Base-by-base conservation (phyloP, 2,113 vertebrate species). In the Podocnemis expansa region DNA sequence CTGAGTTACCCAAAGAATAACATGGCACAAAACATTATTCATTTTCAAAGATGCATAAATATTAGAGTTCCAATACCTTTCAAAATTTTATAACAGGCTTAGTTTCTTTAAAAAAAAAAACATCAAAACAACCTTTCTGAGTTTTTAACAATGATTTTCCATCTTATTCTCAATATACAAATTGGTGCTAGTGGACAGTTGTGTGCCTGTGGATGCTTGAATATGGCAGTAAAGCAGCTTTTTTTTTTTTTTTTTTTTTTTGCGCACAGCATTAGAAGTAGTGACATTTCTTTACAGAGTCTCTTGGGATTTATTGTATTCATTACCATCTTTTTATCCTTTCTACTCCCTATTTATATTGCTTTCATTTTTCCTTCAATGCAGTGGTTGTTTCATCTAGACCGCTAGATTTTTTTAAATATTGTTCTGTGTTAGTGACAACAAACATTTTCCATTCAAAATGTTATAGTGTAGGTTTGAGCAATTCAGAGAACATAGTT, bases 321-420 rank as follows among this genome's bases (percentile, higher is more conserved):
- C 82, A 90, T 49, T 85, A 2, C 4, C 2, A 79, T 24, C 19
- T 87, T 81, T 34, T 47, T 91, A 1, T 14, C 5, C 3, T 79
- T 4, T 2, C 8, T 13, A 19, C 2, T 0, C 12, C 1, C 2
- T 0, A 3, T 43, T 8, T 82, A 78, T 14, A 52, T 19, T 25
- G 52, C n/a, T 56, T 29, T 81, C 24, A 41, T 16, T 56, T 81
- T n/a, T 81, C n/a, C 43, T 75, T 4, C 70, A 75, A 22, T 25
- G 41, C 11, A 43, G 70, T 75, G 70, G 24, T 8, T 43, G 11
- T 25, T 41, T 75, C 38, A 75, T 43, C 12, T 38, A 75, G 41
- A 43, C n/a, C 43, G 21, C 21, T 43, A 75, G 22, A 75, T 75
- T 13, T 75, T 43, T 73, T 41, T 75, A 8, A 73, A 43, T n/a